Evolutionary conservation across 92 coral and sea anemone genomes (phyloP), one percentile per base, ranked within the genome.

Genomic region (Porites evermanni): DNA sequence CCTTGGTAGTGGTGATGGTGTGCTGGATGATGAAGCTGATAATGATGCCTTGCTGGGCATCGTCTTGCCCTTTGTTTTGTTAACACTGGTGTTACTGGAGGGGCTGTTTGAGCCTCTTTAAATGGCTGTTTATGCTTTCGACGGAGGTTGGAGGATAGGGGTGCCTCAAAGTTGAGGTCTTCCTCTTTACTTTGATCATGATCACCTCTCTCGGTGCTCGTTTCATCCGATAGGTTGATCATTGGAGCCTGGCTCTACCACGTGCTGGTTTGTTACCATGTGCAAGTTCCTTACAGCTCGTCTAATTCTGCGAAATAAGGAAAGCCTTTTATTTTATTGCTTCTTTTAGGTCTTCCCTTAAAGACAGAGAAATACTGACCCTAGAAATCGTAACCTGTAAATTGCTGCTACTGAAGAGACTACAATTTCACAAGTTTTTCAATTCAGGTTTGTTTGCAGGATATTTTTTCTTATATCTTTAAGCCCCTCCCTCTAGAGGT

Each of bases 201-300:
- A 20, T 74, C 86, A 72, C 74, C 70, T 52, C 26, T 32, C 21
- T 47, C 21, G 67, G 64, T 38, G 63, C 53, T 81, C 67, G 78
- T 81, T 24, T 82, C 72, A 72, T 72, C 77, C 32, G 44, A 72
- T 26, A 52, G 77, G 77, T 72, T 72, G 77, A 68, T 23, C 61
- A 53, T 23, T 69, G 79, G 72, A 52, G 72, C 79, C 87, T 26
- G 72, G 69, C 64, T 82, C 87, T 24, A 72, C 68, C 64, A 82
- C 21, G 72, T 70, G 58, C 61, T 72, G 71, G 24, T 63, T 64
- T 18, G 70, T 58, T 52, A 82, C 68, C 10, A 61, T 74, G 77
- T 82, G 1, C 87, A 54, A 56, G 72, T 82, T 68, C 79, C 87
- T 79, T 71, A 82, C 32, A 82, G 56, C 52, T 82, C 72, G 68